These are phyloP conservation scores for Columbina picui DNA, from an alignment of 2,113 vertebrate genomes.

Conservation along the genomic window DNA sequence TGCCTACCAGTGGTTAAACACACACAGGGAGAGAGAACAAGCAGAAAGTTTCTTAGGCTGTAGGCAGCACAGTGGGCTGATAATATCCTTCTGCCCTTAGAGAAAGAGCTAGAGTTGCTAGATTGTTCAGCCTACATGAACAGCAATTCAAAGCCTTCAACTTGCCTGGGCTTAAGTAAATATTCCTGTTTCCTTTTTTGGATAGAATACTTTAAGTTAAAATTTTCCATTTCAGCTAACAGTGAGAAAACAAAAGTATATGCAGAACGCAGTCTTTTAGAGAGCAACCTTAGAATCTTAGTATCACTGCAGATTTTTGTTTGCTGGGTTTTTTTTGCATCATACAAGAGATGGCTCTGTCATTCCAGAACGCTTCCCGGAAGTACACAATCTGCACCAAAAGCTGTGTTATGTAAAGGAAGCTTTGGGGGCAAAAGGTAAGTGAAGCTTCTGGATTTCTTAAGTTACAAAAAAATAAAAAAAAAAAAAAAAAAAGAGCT, in stretches of 20 bases:
- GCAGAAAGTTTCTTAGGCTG: background rate
- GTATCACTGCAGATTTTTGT: background rate
- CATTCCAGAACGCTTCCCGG: background rate
- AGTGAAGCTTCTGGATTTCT: background rate
- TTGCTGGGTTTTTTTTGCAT: background rate
- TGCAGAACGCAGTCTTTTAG: background rate
- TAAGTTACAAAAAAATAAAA: background rate
- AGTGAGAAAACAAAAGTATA: background rate
- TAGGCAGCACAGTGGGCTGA: background rate
- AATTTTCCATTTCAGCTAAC: background rate
- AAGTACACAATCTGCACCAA: background rate
- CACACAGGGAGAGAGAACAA: background rate
- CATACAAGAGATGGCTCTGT: background rate
- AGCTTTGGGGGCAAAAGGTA: background rate
- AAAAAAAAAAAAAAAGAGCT: background rate
- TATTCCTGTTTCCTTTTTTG: background rate
- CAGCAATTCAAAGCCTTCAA: background rate
- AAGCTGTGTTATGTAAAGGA: background rate
- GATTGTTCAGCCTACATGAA: background rate
- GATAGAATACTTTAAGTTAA: background rate
- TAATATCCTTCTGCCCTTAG: background rate
- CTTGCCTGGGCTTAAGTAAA: background rate
- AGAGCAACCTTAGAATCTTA: background rate
- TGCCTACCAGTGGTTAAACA: background rate
- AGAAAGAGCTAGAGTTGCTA: background rate